Base-by-base conservation (phyloP, 1,140 invertebrate genomes). In the Bacillus rossius region DNA sequence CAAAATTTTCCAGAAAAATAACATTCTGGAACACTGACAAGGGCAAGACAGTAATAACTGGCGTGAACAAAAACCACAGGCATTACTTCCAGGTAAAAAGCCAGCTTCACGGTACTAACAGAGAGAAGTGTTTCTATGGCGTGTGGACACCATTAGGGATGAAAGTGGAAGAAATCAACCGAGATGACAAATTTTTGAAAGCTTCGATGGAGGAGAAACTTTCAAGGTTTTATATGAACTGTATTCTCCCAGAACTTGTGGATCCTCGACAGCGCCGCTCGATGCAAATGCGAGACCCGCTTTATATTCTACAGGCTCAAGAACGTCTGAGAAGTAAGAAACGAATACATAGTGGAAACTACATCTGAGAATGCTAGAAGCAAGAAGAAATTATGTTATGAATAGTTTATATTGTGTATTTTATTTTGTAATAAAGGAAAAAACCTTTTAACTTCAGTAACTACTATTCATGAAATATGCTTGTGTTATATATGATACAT, bases 181-280 rank as follows among this genome's bases (percentile, higher is more conserved):
- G 51, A 59, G 65, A 69, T 20, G 62, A 66, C 40, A 10, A 20
- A 7, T 69, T 69, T 51, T 67, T 62, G 66, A 26, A 56, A 34
- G 40, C 41, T 14, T 60, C 61, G 16, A 65, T 69, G 63, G 14
- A 45, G 23, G 8, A 25, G 0, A 48, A 63, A 19, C 55, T 73
- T n/a, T 51, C 13, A 7, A 20, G n/a, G 14, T 72, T 73, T 64
- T 71, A 70, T 52, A 57, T 47, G 13, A 55, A 68, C 8, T 71
- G 67, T 48, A 22, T 73, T 19, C 41, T 71, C 14, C 66, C 68
- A 1, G 71, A 72, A 66, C 66, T 71, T 8, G 40, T 73, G 2
- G 71, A 75, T 51, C 64, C 69, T 43, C 51, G 69, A 8, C 37
- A 55, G 16, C 58, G 62, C 14, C 59, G 67, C 60, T 48, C 52